These are phyloP conservation scores for Gymnarchus niloticus DNA, from an alignment of 2,113 vertebrate genomes.

Conservation along the genomic window DNA sequence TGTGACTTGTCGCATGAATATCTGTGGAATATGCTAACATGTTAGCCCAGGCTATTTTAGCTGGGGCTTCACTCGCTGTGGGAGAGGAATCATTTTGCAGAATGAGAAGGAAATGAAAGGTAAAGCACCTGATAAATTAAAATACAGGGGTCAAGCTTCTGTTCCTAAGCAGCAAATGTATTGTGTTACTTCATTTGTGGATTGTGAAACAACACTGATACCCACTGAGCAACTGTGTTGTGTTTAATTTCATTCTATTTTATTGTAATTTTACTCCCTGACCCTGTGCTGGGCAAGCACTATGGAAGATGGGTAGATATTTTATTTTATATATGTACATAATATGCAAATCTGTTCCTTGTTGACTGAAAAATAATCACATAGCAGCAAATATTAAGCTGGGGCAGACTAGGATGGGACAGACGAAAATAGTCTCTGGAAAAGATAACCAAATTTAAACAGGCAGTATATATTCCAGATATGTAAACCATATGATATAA, in stretches of 20 bases:
- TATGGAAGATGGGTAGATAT: neutral
- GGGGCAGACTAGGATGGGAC: neutral
- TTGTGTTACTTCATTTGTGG: no score
- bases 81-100: neutral
- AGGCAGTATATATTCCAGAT: neutral
- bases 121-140: neutral
- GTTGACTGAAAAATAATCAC: neutral
- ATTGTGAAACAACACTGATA: neutral
- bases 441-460: neutral
- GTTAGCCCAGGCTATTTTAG: constrained; percentile 49
- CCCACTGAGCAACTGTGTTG: neutral
- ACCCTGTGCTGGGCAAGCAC: neutral
- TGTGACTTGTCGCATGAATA: constrained; percentile 48
- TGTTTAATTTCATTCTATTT: neutral
- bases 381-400: neutral
- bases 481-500: neutral
- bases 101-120: neutral
- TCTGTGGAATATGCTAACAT: constrained; percentile 43
- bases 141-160: neutral
- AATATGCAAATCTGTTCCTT: neutral
- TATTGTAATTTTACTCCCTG: neutral
- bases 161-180: neutral
- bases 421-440: neutral
- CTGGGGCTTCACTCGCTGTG: constrained; percentile 40
- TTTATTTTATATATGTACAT: neutral